Base-by-base conservation (phyloP, 2,888 invertebrate species). In the Thumatha senex region DNA sequence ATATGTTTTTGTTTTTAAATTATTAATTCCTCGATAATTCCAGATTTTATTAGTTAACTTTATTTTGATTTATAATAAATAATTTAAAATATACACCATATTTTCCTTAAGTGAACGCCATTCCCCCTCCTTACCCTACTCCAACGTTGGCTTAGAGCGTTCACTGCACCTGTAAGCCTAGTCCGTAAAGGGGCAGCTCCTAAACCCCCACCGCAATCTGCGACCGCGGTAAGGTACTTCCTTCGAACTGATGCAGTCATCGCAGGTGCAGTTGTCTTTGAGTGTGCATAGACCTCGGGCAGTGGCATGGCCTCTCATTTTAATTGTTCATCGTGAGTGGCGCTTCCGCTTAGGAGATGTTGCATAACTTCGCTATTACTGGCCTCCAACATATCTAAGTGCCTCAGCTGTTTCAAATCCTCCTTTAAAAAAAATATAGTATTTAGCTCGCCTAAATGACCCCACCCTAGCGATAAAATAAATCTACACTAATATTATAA, bases 231-330 rank as follows among this genome's bases (percentile, higher is more conserved):
- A 0, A 84, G 71, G 63, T 80, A 85, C 57, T 82, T 83, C 2
- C 81, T 76, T 10, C n/a, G n/a, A n/a, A n/a, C 77, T 70, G 7
- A 60, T 66, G 51, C 89, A 89, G 56, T 89, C 89, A 1, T 68
- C 63, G 39, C 90, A 91, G 0, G 80, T 73, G 61, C 90, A 91
- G 55, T 72, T 83, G 57, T 88, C 88, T 0, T 84, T 88, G 0
- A 91, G 70, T 0, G 87, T 89, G 63, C 90, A 91, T 0, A 91
- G 80, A 0, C 90, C 90, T 1, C 90, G 72, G 0, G 90, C 78
- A 0, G 87, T 87, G 0, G 90, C 90, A 91, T 90, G 0, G 90
- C 90, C 49, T 91, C 89, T 90, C 90, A 91, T 63, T 90, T 90
- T 50, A 89, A 84, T 45, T 88, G 84, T 45, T 90, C 89, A 48